These are phyloP conservation scores for Bugulina stolonifera DNA, from an alignment of 2,888 invertebrate species.

Conservation along the genomic window DNA sequence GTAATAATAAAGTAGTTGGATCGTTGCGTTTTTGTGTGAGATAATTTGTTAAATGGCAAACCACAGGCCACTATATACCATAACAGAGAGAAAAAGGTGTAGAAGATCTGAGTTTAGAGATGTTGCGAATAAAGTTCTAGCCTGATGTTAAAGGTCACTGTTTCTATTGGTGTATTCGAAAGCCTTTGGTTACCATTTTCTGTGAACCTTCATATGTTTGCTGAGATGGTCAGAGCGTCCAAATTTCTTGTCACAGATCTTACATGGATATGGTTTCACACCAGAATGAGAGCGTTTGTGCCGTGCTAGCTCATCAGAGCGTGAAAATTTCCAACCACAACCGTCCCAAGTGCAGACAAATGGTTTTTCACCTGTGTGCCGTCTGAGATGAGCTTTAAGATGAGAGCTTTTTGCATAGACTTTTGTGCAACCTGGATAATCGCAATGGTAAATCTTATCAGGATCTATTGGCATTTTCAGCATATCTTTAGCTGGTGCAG, in stretches of 20 bases:
- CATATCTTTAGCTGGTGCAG: background rate
- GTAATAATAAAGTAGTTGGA: too few relatives aligned
- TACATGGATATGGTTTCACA: slow-evolving; percentile 84
- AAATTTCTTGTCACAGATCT: slow-evolving; percentile 80
- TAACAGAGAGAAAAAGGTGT: background rate
- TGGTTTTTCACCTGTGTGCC: slow-evolving; percentile 73
- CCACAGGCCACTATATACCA: too few relatives aligned
- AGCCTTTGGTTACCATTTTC: slow-evolving; percentile 36
- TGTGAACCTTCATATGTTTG: slow-evolving; percentile 70
- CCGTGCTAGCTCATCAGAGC: slow-evolving; percentile 86
- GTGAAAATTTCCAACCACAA: slow-evolving; percentile 85
- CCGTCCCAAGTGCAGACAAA: slow-evolving; percentile 61
- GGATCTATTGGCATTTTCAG: background rate
- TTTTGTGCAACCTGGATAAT: slow-evolving; percentile 67
- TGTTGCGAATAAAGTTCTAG: background rate
- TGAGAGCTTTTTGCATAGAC: slow-evolving; percentile 97
- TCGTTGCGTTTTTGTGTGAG: too few relatives aligned
- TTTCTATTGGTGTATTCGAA: background rate
- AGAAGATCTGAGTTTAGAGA: background rate
- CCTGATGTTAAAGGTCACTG: background rate
- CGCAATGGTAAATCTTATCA: slow-evolving; percentile 62
- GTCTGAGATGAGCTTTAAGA: slow-evolving; percentile 86
- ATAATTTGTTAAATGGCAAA: too few relatives aligned
- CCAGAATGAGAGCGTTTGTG: slow-evolving; percentile 92
- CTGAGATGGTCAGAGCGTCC: slow-evolving; percentile 87